Evolutionary conservation across 2,797 vertebrate genomes (phyloP).

Genomic region (Mastacembelus armatus): DNA sequence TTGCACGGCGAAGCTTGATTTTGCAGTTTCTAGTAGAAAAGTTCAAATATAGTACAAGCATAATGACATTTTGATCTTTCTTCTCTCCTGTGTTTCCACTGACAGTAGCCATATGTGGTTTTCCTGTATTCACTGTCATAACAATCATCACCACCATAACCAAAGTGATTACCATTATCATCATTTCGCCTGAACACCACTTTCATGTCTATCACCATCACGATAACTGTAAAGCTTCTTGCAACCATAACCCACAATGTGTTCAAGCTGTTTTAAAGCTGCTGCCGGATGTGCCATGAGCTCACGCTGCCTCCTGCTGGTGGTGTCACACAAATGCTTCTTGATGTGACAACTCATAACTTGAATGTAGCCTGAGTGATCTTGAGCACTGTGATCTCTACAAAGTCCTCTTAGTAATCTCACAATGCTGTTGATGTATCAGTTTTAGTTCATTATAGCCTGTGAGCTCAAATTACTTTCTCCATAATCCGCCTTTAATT

Average conservation of each 20-base stretch:
- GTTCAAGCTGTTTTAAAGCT: conserved; percentile 11
- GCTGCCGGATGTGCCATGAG: not conserved
- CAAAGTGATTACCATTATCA: conserved; percentile 18
- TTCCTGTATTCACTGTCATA: not conserved
- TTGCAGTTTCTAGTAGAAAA: not conserved
- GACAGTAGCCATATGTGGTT: not conserved
- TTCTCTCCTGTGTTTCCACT: not conserved
- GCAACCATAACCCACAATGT: conserved; percentile 8
- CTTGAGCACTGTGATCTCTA: conserved; percentile 40
- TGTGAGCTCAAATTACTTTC: conserved; percentile 57
- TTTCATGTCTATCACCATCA: conserved; percentile 28
- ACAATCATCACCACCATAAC: conserved; percentile 20
- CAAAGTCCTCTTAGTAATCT: conserved; percentile 50
- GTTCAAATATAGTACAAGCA: not conserved
- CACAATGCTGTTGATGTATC: conserved; percentile 45
- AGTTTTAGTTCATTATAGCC: conserved; percentile 62
- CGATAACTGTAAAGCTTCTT: conserved; percentile 45
- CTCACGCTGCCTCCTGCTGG: conserved; percentile 66
- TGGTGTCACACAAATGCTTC: not conserved
- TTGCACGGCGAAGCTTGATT: not conserved
- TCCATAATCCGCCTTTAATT: conserved; percentile 71
- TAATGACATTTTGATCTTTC: not conserved
- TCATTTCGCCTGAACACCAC: conserved; percentile 14
- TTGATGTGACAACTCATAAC: not conserved
- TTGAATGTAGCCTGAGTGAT: conserved; percentile 9